Conservation (phyloP, 2,797 vertebrate species). For the Hydrocynus forskahlii region DNA sequence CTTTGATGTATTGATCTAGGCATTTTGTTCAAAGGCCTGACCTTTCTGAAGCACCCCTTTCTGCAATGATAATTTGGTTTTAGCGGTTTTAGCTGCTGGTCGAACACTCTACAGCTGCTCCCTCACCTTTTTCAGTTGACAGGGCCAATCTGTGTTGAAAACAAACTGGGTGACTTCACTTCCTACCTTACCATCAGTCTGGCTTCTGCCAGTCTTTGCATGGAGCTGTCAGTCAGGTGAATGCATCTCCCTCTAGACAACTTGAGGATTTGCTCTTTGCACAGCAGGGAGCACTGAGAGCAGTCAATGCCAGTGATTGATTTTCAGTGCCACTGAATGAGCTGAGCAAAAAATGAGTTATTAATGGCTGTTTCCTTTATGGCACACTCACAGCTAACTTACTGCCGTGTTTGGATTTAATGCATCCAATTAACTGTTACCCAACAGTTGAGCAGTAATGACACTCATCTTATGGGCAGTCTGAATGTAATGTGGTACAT, state of each 20-base stretch:
- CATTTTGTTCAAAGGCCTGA: slow-evolving; percentile 82
- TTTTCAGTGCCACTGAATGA: slow-evolving; percentile 14
- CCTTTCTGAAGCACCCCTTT: slow-evolving; percentile 76
- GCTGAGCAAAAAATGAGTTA: slow-evolving; percentile 3
- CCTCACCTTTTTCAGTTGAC: slow-evolving; percentile 52
- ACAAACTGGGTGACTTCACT: slow-evolving; percentile 55
- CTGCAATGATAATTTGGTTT: slow-evolving; percentile 79
- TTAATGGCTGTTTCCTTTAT: not conserved
- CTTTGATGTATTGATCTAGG: slow-evolving; percentile 79
- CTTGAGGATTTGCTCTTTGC: slow-evolving; percentile 16
- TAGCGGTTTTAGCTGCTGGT: slow-evolving; percentile 68
- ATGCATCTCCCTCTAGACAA: slow-evolving; percentile 15
- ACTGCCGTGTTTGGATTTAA: too few relatives aligned
- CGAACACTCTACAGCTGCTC: slow-evolving; percentile 49
- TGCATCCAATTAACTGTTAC: too few relatives aligned
- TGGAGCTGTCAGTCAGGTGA: slow-evolving; percentile 22
- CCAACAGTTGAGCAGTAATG: too few relatives aligned
- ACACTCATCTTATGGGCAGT: too few relatives aligned
- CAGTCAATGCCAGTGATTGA: slow-evolving; percentile 28
- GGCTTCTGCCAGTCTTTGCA: slow-evolving; percentile 51
- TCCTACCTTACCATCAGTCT: slow-evolving; percentile 52
- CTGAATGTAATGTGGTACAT: too few relatives aligned
- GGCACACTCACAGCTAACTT: not conserved
- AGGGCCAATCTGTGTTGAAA: slow-evolving; percentile 67
- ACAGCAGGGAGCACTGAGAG: not conserved